phyloP scores from a whole-genome alignment of 2,888 invertebrate genomes.

The Calliopum simillimum region DNA sequence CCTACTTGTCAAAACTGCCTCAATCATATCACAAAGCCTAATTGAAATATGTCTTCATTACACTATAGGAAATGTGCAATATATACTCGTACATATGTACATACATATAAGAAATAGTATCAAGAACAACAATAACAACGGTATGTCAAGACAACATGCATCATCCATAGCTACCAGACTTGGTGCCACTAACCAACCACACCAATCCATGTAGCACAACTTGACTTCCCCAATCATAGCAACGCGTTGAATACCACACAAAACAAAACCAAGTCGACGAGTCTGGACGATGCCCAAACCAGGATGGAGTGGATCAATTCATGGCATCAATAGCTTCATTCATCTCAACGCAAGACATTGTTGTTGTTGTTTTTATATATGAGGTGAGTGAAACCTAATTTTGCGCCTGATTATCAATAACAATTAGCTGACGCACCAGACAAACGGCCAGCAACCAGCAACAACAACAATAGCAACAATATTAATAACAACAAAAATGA shows the following conservation, averaged over 20 bases:
- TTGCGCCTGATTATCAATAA: conserved; percentile 57
- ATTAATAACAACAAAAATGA: conserved; percentile 22
- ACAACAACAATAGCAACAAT: conserved; percentile 14
- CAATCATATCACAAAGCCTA: conserved; percentile 32
- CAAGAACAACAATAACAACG: conserved; percentile 7
- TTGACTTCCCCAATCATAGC: too few species aligned
- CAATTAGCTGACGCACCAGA: conserved; percentile 56
- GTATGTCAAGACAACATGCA: neutral
- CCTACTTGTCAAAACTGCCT: conserved; percentile 35
- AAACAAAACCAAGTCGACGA: neutral
- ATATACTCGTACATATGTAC: too few species aligned
- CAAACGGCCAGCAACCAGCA: conserved; percentile 29
- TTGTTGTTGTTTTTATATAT: too few species aligned
- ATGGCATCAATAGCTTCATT: conserved; percentile 33
- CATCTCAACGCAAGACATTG: conserved; percentile 31
- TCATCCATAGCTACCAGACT: neutral
- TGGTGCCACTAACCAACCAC: too few species aligned
- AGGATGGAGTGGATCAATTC: conserved; percentile 7
- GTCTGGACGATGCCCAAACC: neutral
- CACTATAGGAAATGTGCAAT: neutral
- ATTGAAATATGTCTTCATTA: conserved; percentile 35
- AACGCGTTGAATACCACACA: neutral
- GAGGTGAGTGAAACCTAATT: conserved; percentile 45
- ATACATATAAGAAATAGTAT: too few species aligned
- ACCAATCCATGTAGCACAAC: too few species aligned